phyloP scores from a whole-genome alignment of 1,140 invertebrate genomes.

The Apis cerana region DNA sequence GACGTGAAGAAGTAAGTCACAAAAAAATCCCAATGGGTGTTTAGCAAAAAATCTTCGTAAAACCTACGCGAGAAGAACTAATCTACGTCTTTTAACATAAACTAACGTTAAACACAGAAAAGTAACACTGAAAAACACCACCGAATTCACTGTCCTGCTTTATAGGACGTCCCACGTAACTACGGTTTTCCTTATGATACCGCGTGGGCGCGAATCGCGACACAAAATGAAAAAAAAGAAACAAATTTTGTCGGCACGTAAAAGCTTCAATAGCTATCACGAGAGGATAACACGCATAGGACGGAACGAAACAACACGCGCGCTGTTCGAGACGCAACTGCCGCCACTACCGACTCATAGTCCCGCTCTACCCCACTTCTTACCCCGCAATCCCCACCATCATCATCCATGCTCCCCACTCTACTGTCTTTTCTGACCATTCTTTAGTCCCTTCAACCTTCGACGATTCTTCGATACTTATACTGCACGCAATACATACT shows the following conservation, averaged over 20 bases:
- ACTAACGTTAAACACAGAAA: slow-evolving; percentile 39
- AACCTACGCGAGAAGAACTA: slow-evolving; percentile 22
- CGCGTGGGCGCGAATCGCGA: slow-evolving; percentile 31
- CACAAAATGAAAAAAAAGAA: slow-evolving; percentile 50
- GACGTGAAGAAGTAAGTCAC: background rate
- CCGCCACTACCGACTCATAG: slow-evolving; percentile 36
- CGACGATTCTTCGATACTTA: slow-evolving; percentile 42
- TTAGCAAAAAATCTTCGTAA: slow-evolving; percentile 7
- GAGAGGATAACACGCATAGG: slow-evolving; percentile 38
- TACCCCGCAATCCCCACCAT: background rate
- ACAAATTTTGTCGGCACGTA: slow-evolving; percentile 44
- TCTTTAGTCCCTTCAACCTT: slow-evolving; percentile 51
- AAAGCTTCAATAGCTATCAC: slow-evolving; percentile 43
- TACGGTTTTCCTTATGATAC: slow-evolving; percentile 14
- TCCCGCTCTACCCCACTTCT: slow-evolving; percentile 39
- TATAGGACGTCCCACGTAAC: slow-evolving; percentile 29
- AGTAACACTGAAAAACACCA: slow-evolving; percentile 48
- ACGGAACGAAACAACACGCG: slow-evolving; percentile 62
- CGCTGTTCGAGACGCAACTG: slow-evolving; percentile 74
- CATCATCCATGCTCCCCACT: slow-evolving; percentile 20
- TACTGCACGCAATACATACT: slow-evolving; percentile 1
- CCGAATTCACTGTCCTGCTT: slow-evolving; percentile 40
- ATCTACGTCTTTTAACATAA: background rate
- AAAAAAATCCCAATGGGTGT: slow-evolving; percentile 35
- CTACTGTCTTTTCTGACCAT: slow-evolving; percentile 22